Conservation (phyloP, 2,888 invertebrate species). For the Dinocampus coccinellae region DNA sequence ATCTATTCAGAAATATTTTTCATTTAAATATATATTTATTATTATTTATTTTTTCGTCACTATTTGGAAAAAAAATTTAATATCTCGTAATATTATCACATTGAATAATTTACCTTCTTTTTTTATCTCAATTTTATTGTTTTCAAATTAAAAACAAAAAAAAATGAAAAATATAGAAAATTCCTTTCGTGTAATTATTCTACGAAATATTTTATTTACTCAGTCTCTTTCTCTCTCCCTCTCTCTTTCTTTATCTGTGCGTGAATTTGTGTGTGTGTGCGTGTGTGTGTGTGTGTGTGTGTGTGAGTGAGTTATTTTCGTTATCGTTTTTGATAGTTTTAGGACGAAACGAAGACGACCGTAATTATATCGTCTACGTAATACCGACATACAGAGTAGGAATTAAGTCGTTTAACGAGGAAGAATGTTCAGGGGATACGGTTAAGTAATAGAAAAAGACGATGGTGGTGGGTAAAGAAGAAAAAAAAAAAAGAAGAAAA, state of each 20-base stretch:
- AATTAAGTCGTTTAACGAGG: conserved; percentile 2
- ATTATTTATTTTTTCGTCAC: background rate
- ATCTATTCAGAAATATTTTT: too few relatives aligned
- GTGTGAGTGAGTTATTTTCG: background rate
- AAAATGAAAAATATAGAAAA: background rate
- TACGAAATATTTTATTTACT: background rate
- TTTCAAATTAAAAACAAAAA: background rate
- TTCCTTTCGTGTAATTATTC: background rate
- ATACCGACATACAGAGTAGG: background rate
- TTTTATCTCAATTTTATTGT: too few relatives aligned
- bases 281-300: background rate
- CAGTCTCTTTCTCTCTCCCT: too few relatives aligned
- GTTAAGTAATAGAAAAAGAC: background rate
- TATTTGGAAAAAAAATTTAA: too few relatives aligned
- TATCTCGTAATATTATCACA: too few relatives aligned
- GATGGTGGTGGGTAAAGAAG: background rate
- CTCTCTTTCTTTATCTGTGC: too few relatives aligned
- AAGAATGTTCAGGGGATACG: background rate
- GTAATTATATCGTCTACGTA: conserved; percentile 11
- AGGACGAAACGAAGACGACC: background rate
- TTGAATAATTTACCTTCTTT: too few relatives aligned
- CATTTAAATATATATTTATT: conserved; percentile 10
- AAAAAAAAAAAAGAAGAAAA: background rate
- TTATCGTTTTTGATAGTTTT: conserved; percentile 6
- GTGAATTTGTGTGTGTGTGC: too few relatives aligned